phyloP scores from a whole-genome alignment of 2,888 invertebrate genomes.

The Crossocerus cetratus region DNA sequence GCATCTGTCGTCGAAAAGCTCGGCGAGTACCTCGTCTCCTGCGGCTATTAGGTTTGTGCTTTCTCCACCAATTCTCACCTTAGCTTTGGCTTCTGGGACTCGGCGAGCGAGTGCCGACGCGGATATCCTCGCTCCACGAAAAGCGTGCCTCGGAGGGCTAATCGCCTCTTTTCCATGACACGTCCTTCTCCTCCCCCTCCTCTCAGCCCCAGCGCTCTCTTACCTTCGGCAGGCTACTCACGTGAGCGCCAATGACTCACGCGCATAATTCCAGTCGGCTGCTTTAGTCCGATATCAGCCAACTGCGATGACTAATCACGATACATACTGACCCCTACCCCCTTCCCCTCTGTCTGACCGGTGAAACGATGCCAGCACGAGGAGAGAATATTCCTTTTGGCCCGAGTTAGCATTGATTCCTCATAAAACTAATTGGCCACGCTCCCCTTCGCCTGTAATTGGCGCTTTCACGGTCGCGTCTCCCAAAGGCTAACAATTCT shows the following conservation, averaged over 20 bases:
- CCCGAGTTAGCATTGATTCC: too few relatives aligned
- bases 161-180: conserved; percentile 1
- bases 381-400: neutral
- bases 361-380: neutral
- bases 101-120: conserved; percentile 6
- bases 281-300: conserved; percentile 52
- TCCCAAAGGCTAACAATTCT: neutral
- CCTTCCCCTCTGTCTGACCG: too few relatives aligned
- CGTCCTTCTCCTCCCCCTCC: too few relatives aligned
- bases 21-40: conserved; percentile 97
- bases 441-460: too few relatives aligned
- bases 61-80: conserved; percentile 21
- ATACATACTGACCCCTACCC: conserved; percentile 30
- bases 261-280: conserved; percentile 51
- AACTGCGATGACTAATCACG: conserved; percentile 53
- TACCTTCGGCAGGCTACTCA: neutral
- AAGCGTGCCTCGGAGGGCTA: neutral
- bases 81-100: too few relatives aligned
- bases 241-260: conserved; percentile 45
- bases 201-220: neutral
- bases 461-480: too few relatives aligned
- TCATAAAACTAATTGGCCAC: too few relatives aligned
- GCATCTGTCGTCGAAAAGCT: conserved; percentile 97
- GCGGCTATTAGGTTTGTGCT: conserved; percentile 92
- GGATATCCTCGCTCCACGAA: conserved; percentile 11